phyloP scores from a whole-genome alignment of 92 coral and sea anemone genomes.

The Phymanthus crucifer region DNA sequence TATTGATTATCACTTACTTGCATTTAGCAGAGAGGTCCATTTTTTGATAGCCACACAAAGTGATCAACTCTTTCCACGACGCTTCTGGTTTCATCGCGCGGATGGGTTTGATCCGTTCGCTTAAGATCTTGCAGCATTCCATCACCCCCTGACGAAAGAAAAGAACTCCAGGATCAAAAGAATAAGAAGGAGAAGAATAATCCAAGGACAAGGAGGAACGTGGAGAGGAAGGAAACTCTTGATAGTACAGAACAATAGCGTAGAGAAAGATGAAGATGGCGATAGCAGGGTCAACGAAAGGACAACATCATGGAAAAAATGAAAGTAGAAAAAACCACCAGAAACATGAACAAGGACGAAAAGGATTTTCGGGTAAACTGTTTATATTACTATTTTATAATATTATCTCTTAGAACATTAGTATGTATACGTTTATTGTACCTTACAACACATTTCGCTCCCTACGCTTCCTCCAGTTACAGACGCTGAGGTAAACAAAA shows the following conservation, averaged over 20 bases:
- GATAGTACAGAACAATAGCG: no score
- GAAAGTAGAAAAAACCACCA: no score
- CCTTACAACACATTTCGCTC: conserved; percentile 42
- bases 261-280: no score
- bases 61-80: conserved; percentile 46
- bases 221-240: no score
- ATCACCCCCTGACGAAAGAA: conserved; percentile 37
- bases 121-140: conserved; percentile 57
- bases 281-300: no score
- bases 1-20: conserved; percentile 20
- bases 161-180: not conserved
- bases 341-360: no score
- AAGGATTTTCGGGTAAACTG: no score
- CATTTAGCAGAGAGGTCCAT: conserved; percentile 59
- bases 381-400: no score
- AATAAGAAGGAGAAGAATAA: not conserved
- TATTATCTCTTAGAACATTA: conserved; percentile 1
- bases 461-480: conserved; percentile 50
- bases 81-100: conserved; percentile 41
- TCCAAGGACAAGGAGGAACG: no score
- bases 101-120: conserved; percentile 52
- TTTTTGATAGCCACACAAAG: conserved; percentile 15
- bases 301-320: no score
- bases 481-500: conserved; percentile 5
- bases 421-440: no score